phyloP scores from a whole-genome alignment of 2,797 vertebrate species.

The Labeo calbasu region DNA sequence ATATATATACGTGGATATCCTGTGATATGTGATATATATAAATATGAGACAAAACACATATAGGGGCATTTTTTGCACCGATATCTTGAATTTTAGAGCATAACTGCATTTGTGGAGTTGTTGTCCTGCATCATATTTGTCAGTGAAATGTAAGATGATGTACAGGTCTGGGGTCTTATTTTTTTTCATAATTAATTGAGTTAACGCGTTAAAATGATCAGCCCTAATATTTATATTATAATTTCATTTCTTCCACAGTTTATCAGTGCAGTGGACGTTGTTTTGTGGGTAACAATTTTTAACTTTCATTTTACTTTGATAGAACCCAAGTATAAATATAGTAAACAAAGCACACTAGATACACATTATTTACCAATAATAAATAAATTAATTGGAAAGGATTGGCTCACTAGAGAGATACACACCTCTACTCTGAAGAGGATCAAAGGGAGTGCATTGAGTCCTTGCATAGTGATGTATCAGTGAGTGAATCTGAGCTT shows the following conservation, averaged over 20 bases:
- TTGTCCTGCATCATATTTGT: too few relatives aligned
- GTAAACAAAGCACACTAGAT: background rate
- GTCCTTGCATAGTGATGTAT: conserved; percentile 37
- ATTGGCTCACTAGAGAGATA: conserved; percentile 52
- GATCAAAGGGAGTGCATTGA: conserved; percentile 52
- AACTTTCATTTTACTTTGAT: background rate
- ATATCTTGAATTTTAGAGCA: too few relatives aligned
- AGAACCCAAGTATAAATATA: background rate
- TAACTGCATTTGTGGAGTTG: too few relatives aligned
- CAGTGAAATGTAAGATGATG: too few relatives aligned
- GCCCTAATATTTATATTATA: too few relatives aligned
- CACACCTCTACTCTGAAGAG: conserved; percentile 35
- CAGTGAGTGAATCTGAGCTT: conserved; percentile 50
- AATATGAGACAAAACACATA: too few relatives aligned
- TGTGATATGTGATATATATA: too few relatives aligned
- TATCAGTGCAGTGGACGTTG: background rate
- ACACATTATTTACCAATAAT: conserved; percentile 45
- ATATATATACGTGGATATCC: too few relatives aligned
- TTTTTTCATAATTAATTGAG: too few relatives aligned
- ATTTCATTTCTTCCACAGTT: background rate
- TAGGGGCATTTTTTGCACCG: too few relatives aligned
- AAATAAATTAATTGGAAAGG: background rate
- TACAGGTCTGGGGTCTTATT: too few relatives aligned
- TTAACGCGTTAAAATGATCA: too few relatives aligned
- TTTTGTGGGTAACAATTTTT: conserved; percentile 39